Evolutionary conservation across 1,140 invertebrate species (phyloP), one percentile per base, ranked within the genome.

Genomic region (Odontomachus brunneus): DNA sequence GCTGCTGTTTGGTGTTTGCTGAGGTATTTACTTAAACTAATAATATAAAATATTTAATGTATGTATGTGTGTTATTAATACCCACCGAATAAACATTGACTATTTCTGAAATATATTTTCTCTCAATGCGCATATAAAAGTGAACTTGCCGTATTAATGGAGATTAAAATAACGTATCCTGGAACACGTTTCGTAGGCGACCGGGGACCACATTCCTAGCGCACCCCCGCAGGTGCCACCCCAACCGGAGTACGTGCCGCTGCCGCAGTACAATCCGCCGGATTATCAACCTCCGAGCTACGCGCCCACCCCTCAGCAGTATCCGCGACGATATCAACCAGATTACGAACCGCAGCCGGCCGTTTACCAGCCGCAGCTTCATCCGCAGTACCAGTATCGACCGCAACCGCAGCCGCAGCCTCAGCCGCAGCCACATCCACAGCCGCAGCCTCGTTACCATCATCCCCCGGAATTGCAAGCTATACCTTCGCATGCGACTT

Each of bases 151-250:
- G 2, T 5, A 5, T 53, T 22, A 15, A 65, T 65, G 26, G 33
- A 14, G 11, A 5, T 33, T 22, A 48, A 29, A 26, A 44, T 29
- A 57, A 81, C 24, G 24, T 12, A 24, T n/a, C n/a, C 48, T 15
- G 48, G 59, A 17, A 44, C 9, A 19, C 26, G 17, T 82, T 26
- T 38, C 33, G 94, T 95, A 96, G 94, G 96, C 97, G 3, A 94
- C 95, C 38, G 97, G 97, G 57, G 97, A 97, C 90, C 97, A 97
- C 91, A 95, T 98, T 89, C 97, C 97, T 0, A 95, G 95, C 51
- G 94, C 95, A 29, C 95, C 96, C 62, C 96, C 96, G n/a, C 92
- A 88, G 55, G 95, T 96, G 3, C 95, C 96, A 62, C 94, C 95
- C 51, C 94, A 95, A 88, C 95, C 95, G 4, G 95, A 95, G 49